These are phyloP conservation scores for Choloepus hoffmanni DNA, from an alignment of 2,113 vertebrate genomes.

Conservation along the genomic window DNA sequence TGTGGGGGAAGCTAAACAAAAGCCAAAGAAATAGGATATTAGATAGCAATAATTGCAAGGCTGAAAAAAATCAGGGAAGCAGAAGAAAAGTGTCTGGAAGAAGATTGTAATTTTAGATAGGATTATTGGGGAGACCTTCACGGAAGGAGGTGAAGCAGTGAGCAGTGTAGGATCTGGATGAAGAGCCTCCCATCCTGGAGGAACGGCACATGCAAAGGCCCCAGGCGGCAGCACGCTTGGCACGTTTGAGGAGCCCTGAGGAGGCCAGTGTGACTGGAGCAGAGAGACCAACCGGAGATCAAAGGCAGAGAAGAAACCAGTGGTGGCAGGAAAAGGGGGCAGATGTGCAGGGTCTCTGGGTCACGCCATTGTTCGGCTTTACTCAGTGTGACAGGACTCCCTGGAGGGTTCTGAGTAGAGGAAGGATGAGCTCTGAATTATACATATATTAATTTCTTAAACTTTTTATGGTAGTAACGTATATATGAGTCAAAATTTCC, in stretches of 20 bases:
- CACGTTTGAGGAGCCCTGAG: neutral
- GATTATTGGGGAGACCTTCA: neutral
- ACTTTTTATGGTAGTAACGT: neutral
- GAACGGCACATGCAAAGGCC: neutral
- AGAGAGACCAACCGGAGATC: neutral
- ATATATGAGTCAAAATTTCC: neutral
- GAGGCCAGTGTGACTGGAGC: neutral
- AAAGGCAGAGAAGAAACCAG: neutral
- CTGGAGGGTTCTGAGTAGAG: neutral
- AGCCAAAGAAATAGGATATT: neutral
- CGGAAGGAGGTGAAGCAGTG: neutral
- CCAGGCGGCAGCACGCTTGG: neutral
- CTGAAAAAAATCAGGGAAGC: neutral
- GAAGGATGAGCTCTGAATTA: neutral
- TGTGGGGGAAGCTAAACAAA: neutral
- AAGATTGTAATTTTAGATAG: neutral
- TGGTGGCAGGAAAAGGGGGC: neutral
- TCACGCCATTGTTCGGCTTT: neutral
- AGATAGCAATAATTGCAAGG: neutral
- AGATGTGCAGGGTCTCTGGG: neutral
- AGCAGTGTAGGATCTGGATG: neutral
- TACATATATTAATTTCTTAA: neutral
- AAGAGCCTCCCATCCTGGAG: neutral
- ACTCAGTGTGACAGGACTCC: neutral
- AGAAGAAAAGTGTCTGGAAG: neutral